Base-by-base conservation (phyloP, 2,797 vertebrate species). In the Labroides dimidiatus region DNA sequence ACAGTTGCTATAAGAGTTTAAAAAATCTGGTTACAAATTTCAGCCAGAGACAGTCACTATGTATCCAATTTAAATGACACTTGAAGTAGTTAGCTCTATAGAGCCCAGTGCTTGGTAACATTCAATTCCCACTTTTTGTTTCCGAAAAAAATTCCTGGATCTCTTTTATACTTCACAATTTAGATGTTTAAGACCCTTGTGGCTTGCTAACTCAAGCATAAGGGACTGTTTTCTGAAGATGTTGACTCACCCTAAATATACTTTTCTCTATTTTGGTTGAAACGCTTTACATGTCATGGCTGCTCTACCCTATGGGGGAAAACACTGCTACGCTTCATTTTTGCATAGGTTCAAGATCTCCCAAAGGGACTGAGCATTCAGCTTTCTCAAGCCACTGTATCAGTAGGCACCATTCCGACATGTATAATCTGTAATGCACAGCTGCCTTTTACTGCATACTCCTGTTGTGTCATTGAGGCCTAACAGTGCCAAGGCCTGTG, bases 191-290 rank as follows among this genome's bases (percentile, higher is more conserved):
- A 90, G 84, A 87, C 73, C 65, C 82, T 74, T 91, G 89, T 70
- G 89, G 89, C 86, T 89, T 91, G 83, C 73, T 74, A 82, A 90
- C 62, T 90, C 82, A 87, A 86, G 81, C 86, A 64, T 89, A 78
- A 78, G 75, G 78, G 70, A 78, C 72, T 87, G 81, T 87, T 83
- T 87, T 84, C 66, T 80, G 87, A 85, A 89, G 78, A 92, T 85
- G 83, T 87, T 90, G 86, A 92, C 85, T 91, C 84, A 90, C 82
- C 77, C 84, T 69, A 87, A 91, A 93, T 87, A 89, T 81, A 88
- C 84, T 91, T 64, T 59, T 76, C 75, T 84, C 88, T 88, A 89
- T 86, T 90, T 91, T 61, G 51, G 90, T 84, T 81, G 58, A 89
- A 84, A 75, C 49, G 61, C 78, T 89, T 82, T 84, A 89, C 82